Conservation (phyloP, 1,140 invertebrate species). For the Neuroterus valhalla region DNA sequence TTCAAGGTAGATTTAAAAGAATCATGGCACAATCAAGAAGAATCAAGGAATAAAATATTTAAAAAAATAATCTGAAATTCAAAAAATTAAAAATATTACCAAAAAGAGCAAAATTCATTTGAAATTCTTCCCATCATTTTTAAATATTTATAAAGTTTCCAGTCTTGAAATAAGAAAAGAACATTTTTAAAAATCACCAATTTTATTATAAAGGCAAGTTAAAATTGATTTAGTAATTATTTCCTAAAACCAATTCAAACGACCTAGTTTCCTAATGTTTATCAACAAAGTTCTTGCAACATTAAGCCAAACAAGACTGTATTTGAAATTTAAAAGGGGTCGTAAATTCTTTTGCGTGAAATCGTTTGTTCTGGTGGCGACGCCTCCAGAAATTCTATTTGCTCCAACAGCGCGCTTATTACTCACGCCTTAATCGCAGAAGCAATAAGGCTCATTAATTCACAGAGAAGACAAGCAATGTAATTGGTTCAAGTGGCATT, state of each 20-base stretch:
- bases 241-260: neutral
- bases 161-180: too few relatives aligned
- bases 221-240: too few relatives aligned
- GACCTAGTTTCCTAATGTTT: neutral
- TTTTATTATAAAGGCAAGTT: too few relatives aligned
- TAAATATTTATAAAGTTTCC: too few relatives aligned
- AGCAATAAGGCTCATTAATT: conserved; percentile 52
- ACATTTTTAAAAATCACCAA: too few relatives aligned
- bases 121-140: too few relatives aligned
- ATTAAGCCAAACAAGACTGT: neutral
- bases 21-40: too few relatives aligned
- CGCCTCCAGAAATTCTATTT: conserved; percentile 3
- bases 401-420: conserved; percentile 16
- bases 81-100: too few relatives aligned
- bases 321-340: neutral
- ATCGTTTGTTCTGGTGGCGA: conserved; percentile 18
- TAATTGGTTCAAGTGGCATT: conserved; percentile 57
- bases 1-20: too few relatives aligned
- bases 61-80: too few relatives aligned
- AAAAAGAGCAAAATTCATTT: too few relatives aligned
- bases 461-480: conserved; percentile 39
- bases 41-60: too few relatives aligned
- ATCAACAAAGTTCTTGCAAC: neutral
- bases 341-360: conserved; percentile 5
- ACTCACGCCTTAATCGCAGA: conserved; percentile 16